Conservation (phyloP, 2,888 invertebrate genomes). For the Drosophila mimetica region DNA sequence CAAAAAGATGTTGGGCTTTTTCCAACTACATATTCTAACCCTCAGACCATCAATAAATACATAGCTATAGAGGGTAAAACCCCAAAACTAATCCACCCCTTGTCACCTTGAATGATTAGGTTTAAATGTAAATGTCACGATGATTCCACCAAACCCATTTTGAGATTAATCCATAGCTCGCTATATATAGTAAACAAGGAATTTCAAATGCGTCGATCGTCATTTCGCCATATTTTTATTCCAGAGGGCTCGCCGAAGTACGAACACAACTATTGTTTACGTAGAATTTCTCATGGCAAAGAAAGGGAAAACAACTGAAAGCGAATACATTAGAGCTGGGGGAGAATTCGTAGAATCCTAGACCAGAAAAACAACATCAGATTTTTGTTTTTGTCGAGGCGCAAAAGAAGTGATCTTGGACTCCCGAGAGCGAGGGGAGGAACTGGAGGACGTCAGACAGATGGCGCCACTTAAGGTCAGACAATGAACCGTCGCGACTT, state of each 20-base stretch:
- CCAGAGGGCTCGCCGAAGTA: slow-evolving; percentile 34
- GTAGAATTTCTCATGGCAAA: slow-evolving; percentile 25
- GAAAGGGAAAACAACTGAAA: slow-evolving; percentile 42
- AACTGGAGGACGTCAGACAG: slow-evolving; percentile 22
- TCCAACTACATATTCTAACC: slow-evolving; percentile 4
- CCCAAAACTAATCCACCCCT: slow-evolving; percentile 3
- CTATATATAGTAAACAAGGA: slow-evolving; percentile 32
- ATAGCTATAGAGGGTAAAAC: neutral
- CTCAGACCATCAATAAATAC: neutral
- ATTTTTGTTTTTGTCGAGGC: slow-evolving; percentile 10
- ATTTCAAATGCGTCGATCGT: slow-evolving; percentile 15
- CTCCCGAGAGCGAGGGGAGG: slow-evolving; percentile 1
- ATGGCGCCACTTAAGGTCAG: slow-evolving; percentile 74
- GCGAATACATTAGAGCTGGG: slow-evolving; percentile 27
- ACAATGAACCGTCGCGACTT: slow-evolving; percentile 59
- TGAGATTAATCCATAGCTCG: slow-evolving; percentile 17
- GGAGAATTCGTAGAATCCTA: slow-evolving; percentile 19
- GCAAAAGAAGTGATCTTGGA: slow-evolving; percentile 31
- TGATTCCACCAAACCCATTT: slow-evolving; percentile 14
- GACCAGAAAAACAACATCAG: slow-evolving; percentile 32
- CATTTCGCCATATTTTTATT: slow-evolving; percentile 20
- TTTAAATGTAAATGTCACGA: slow-evolving; percentile 20
- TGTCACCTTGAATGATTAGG: neutral
- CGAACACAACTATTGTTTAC: slow-evolving; percentile 29
- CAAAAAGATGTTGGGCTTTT: neutral